Evolutionary conservation across 1,140 invertebrate genomes (phyloP), one percentile per base, ranked within the genome.

Genomic region (Drosophila serrata): DNA sequence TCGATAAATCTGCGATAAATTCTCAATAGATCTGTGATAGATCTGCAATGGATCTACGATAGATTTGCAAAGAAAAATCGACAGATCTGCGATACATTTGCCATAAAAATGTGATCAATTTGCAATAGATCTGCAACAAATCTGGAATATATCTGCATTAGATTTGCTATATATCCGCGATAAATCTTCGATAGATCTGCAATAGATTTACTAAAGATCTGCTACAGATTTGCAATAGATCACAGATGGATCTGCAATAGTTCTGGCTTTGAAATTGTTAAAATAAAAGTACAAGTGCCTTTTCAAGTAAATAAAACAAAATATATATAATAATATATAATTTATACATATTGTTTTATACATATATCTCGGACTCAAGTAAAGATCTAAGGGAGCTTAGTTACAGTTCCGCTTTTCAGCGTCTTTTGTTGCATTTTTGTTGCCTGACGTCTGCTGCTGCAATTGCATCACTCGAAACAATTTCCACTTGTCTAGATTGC

Each of bases 401-500:
- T 40, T 57, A 39, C 40, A 39, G 65, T 72, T 70, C 60, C 35
- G 51, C 35, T 59, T 37, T 40, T 33, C 24, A 46, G 65, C 42
- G 65, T 31, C 68, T 46, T 70, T 49, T 70, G 35, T 59, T 59
- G 46, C 27, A 39, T 35, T 53, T 22, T 65, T 69, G 35, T 33
- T 64, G 45, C n/a, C 55, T 72, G 68, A 70, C 68, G 65, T 69
- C 42, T 19, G 69, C 51, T 8, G 69, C 40, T 65, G 63, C 65
- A 72, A 67, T 72, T 72, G 68, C 68, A 72, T 72, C 64, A 72
- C 46, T 72, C 68, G 19, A 35, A 70, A 48, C 65, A 72, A 59
- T 72, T 72, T 72, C 65, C 69, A 72, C 67, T 72, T 58, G 68
- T 72, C 65, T 70, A 70, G 51, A 72, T 72, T 70, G 51, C 65